These are phyloP conservation scores for Alectura lathami DNA, from an alignment of 2,113 vertebrate genomes.

Conservation along the genomic window DNA sequence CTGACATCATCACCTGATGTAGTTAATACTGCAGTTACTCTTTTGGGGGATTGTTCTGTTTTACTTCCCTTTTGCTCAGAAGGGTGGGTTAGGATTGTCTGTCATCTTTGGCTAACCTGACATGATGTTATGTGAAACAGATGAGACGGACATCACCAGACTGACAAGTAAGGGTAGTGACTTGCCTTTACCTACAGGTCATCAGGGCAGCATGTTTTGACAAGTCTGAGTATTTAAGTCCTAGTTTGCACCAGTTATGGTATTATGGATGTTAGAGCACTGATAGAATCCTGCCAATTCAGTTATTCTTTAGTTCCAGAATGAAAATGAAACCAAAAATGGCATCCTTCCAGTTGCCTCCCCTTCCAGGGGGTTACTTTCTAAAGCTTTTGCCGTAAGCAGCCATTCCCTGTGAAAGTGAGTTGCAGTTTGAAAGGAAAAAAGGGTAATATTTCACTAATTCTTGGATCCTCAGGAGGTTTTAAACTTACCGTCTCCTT, in stretches of 20 bases:
- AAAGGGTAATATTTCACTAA: background rate
- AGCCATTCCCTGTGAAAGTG: background rate
- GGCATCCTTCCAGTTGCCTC: background rate
- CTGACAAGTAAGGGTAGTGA: background rate
- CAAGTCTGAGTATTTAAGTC: background rate
- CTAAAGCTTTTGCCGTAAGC: background rate
- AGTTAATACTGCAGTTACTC: background rate
- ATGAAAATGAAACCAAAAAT: background rate
- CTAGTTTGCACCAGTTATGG: background rate
- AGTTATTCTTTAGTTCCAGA: background rate
- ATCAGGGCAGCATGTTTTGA: background rate
- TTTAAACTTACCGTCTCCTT: background rate
- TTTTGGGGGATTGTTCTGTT: background rate
- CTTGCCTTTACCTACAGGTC: background rate
- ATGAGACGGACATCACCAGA: background rate
- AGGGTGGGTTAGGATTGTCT: background rate
- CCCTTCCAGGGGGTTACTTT: background rate
- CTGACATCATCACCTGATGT: background rate
- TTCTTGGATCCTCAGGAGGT: background rate
- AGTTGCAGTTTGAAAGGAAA: background rate
- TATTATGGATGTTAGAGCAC: background rate
- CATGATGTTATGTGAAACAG: background rate
- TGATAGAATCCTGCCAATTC: background rate
- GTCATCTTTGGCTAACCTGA: background rate
- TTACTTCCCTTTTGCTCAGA: conserved; percentile 28